Evolutionary conservation across 1,140 invertebrate genomes (phyloP), one percentile per base, ranked within the genome.

Genomic region (Archivesica marissinica): DNA sequence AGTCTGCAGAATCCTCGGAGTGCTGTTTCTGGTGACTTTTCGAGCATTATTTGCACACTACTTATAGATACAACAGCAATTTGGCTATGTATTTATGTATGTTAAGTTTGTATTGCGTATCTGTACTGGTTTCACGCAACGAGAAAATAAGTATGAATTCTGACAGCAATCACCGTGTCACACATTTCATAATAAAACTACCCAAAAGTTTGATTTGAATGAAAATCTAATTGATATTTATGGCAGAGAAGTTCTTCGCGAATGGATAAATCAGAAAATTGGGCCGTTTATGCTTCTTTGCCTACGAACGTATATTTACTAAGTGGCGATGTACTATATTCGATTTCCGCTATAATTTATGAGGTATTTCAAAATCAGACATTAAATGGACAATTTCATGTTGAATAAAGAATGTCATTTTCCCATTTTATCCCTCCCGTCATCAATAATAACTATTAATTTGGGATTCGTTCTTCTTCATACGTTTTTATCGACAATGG

Each of bases 331-430:
- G 9, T 20, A 41, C 56, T 33, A 11, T 50, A 54, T 75, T 54
- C 72, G 72, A 52, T 64, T 78, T 78, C 76, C 76, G 76, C 56
- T 78, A 78, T 78, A 44, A 78, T 78, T 78, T 78, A 78, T 78
- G 76, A 38, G 59, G 38, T 78, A 64, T 78, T 78, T 61, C 25
- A 44, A 61, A 75, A 75, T 56, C 47, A 28, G 39, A 61, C 25
- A 78, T 33, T 61, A 61, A 61, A 20, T 39, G 54, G 66, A 78
- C 28, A 30, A 78, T 78, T 78, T 78, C 20, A 15, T 15, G 54
- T 13, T 28, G 56, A 64, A 78, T 78, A 44, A 61, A 78, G 33
- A 64, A 66, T 78, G 76, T 64, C 76, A 78, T 61, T 61, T 78
- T 78, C 25, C 1, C 74, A 50, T 56, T 76, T 64, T 64, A 75